A percentile compares a stretch with the other conserved stretches of the same genome.
These are phyloP conservation scores for Pseudoatta argentina DNA, from an alignment of 1,140 invertebrate genomes.

Conservation along the genomic window DNA sequence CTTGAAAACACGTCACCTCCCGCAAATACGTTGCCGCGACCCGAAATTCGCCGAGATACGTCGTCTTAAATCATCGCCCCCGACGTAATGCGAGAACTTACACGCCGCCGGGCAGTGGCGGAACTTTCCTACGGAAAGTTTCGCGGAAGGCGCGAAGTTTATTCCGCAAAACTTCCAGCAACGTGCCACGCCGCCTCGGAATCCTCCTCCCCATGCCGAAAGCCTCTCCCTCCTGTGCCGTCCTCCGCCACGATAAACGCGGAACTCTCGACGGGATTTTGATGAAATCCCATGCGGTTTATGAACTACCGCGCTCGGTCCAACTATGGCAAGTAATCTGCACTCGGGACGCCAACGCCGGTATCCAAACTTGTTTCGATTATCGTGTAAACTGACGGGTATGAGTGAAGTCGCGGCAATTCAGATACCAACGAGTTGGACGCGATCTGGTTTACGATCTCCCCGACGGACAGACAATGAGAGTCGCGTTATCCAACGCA, in stretches of 20 bases:
- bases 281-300: slow-evolving; percentile 75
- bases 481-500: not conserved
- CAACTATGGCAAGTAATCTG: slow-evolving; percentile 66
- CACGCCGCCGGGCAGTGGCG: slow-evolving; percentile 63
- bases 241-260: slow-evolving; percentile 66
- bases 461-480: slow-evolving; percentile 33
- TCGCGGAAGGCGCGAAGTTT: slow-evolving; percentile 71
- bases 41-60: slow-evolving; percentile 66
- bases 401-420: slow-evolving; percentile 32
- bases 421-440: slow-evolving; percentile 20
- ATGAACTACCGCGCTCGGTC: slow-evolving; percentile 64
- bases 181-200: slow-evolving; percentile 64
- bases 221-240: slow-evolving; percentile 21
- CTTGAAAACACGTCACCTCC: slow-evolving; percentile 55
- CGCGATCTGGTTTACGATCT: slow-evolving; percentile 32
- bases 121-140: slow-evolving; percentile 72
- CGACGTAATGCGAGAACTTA: slow-evolving; percentile 72
- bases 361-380: slow-evolving; percentile 60
- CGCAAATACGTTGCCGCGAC: slow-evolving; percentile 52
- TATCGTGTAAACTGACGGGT: slow-evolving; percentile 55
- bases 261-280: slow-evolving; percentile 72
- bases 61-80: slow-evolving; percentile 71
- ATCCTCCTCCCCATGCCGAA: not conserved
- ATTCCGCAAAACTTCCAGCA: slow-evolving; percentile 72
- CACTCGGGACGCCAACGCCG: slow-evolving; percentile 32